phyloP scores from a whole-genome alignment of 1,140 invertebrate genomes.

The Parapsyche elsis region DNA sequence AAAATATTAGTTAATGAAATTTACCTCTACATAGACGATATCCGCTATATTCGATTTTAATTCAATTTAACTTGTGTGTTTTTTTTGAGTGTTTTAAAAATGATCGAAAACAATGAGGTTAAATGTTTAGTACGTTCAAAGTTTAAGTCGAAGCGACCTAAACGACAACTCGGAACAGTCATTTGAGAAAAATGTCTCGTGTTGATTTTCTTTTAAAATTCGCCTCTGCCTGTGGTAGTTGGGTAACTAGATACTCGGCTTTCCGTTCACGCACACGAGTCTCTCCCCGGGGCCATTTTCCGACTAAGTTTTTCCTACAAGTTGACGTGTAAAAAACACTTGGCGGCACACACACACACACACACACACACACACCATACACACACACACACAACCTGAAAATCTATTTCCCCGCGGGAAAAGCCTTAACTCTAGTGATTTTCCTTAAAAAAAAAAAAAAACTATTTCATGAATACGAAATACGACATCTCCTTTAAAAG shows the following conservation, averaged over 20 bases:
- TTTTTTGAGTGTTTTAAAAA: no score
- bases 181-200: slow-evolving; percentile 21
- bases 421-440: slow-evolving; percentile 6
- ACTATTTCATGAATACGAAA: slow-evolving; percentile 11
- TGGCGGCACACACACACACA: not conserved
- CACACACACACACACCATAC: not conserved
- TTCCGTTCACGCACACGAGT: slow-evolving; percentile 30
- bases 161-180: not conserved
- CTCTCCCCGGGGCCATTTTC: slow-evolving; percentile 23
- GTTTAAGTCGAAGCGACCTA: no score
- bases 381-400: not conserved
- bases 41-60: no score
- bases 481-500: not conserved
- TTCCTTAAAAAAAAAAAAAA: slow-evolving; percentile 3
- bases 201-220: slow-evolving; percentile 41
- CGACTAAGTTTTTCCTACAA: slow-evolving; percentile 34
- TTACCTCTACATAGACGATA: no score
- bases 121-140: no score
- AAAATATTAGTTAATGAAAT: no score
- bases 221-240: not conserved
- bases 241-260: slow-evolving; percentile 37
- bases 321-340: slow-evolving; percentile 40
- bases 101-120: no score
- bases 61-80: no score
- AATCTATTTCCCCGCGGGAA: slow-evolving; percentile 28